phyloP scores from a whole-genome alignment of 2,797 vertebrate genomes.

The Clarias pachynema region DNA sequence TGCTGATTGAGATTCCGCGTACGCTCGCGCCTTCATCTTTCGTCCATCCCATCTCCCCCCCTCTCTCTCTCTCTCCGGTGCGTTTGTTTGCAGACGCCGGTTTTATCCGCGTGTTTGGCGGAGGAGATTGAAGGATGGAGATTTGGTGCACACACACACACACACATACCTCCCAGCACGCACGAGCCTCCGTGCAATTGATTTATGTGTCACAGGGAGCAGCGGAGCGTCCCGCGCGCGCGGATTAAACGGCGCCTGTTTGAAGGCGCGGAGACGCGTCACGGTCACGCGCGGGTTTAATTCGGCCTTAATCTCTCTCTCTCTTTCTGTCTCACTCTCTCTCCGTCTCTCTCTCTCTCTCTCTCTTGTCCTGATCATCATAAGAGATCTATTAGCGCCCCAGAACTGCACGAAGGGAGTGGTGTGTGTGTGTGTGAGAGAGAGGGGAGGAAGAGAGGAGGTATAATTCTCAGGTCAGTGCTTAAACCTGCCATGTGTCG shows the following conservation, averaged over 20 bases:
- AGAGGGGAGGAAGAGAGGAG: neutral
- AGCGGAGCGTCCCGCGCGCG: slow-evolving; percentile 33
- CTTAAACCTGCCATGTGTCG: slow-evolving; percentile 52
- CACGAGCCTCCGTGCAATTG: slow-evolving; percentile 22
- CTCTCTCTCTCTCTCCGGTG: neutral
- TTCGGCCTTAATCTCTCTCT: slow-evolving; percentile 37
- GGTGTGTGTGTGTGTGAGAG: neutral
- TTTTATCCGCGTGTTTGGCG: slow-evolving; percentile 35
- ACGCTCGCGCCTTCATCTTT: slow-evolving; percentile 19
- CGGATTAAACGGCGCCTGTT: slow-evolving; percentile 37
- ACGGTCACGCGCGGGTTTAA: slow-evolving; percentile 44
- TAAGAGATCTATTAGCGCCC: slow-evolving; percentile 31
- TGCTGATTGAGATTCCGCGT: slow-evolving; percentile 57
- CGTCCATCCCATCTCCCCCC: neutral
- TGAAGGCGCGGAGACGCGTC: slow-evolving; percentile 39
- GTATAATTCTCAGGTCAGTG: slow-evolving; percentile 50
- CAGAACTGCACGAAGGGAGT: neutral
- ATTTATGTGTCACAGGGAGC: slow-evolving; percentile 39
- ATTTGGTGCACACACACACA: slow-evolving; percentile 13
- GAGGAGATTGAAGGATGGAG: slow-evolving; percentile 28
- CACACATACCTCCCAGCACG: neutral
- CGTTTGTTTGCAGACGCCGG: slow-evolving; percentile 45
- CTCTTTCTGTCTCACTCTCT: slow-evolving; percentile 1
- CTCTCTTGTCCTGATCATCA: slow-evolving; percentile 22
- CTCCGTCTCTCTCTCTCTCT: slow-evolving; percentile 17